Percentiles rank a stretch among this genome's conserved stretches.
Conservation (phyloP, 2,797 vertebrate species). For the Steatocranus sp. region DNA sequence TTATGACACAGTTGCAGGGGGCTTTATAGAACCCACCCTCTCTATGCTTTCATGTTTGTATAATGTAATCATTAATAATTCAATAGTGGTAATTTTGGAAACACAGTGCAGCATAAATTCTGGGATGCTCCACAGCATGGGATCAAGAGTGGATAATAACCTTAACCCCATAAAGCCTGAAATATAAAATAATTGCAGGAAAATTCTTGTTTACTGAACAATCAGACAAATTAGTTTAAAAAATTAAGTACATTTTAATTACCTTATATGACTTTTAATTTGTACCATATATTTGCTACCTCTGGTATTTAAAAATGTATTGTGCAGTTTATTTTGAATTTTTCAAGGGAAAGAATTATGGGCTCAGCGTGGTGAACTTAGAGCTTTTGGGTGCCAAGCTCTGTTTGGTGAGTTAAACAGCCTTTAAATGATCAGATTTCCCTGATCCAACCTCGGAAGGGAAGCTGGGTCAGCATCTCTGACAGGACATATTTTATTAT, state of each 20-base stretch:
- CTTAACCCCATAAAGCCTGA: neutral
- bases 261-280: neutral
- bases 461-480: neutral
- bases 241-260: neutral
- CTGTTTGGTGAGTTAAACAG: neutral
- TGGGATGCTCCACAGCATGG: neutral
- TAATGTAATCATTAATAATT: neutral
- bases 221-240: neutral
- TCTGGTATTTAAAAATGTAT: neutral
- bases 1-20: neutral
- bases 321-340: neutral
- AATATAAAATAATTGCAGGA: neutral
- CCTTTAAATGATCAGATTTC: neutral
- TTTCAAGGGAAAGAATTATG: neutral
- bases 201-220: neutral
- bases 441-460: neutral
- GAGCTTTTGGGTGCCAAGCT: neutral
- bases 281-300: neutral
- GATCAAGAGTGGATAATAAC: neutral
- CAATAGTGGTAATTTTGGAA: neutral
- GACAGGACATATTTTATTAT: neutral
- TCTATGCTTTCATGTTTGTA: neutral
- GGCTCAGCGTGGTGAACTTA: neutral
- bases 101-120: neutral
- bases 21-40: neutral